phyloP scores from a whole-genome alignment of 2,888 invertebrate species.

The Eutolmus rufibarbis region DNA sequence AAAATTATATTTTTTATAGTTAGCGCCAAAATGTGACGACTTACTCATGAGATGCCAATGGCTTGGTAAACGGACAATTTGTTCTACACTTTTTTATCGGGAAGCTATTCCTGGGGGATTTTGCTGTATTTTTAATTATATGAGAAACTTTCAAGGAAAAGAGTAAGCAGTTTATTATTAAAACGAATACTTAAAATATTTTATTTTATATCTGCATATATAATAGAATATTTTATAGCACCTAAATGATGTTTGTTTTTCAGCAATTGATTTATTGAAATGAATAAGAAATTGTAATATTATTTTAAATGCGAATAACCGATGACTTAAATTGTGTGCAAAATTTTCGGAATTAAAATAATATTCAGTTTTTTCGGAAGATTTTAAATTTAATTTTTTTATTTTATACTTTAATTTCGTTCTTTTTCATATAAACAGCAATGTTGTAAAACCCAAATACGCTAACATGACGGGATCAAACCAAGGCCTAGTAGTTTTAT shows the following conservation, averaged over 20 bases:
- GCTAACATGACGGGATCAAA: slow-evolving; percentile 54
- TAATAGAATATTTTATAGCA: no score
- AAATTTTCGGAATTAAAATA: no score
- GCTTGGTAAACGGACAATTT: slow-evolving; percentile 59
- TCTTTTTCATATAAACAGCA: neutral
- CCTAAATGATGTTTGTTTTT: no score
- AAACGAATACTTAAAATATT: neutral
- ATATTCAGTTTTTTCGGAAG: no score
- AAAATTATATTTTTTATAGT: slow-evolving; percentile 19
- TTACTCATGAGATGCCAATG: slow-evolving; percentile 65
- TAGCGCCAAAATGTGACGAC: slow-evolving; percentile 64
- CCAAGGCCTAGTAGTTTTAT: slow-evolving; percentile 62
- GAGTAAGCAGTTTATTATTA: neutral
- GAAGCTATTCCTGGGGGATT: slow-evolving; percentile 67
- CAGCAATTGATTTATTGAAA: no score
- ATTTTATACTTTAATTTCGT: no score
- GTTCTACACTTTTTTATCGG: slow-evolving; percentile 62
- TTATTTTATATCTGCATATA: no score
- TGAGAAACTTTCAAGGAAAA: neutral
- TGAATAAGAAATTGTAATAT: no score
- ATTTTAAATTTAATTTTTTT: no score
- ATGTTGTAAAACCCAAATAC: neutral
- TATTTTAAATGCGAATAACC: no score
- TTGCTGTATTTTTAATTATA: slow-evolving; percentile 67
- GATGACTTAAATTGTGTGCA: no score